phyloP scores from a whole-genome alignment of 2,797 vertebrate genomes.

The Bovichtus variegatus region DNA sequence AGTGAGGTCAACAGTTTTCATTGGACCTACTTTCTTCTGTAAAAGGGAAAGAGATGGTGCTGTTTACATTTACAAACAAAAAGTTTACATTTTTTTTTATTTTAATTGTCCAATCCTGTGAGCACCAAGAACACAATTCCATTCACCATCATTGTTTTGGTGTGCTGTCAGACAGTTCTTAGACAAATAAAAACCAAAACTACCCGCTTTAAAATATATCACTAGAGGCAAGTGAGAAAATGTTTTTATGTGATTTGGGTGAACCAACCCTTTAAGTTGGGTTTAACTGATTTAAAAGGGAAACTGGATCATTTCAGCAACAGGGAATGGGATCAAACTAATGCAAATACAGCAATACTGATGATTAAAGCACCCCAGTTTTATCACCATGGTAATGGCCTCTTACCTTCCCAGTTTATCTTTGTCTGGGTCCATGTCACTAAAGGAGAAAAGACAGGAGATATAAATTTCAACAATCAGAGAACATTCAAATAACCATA shows the following conservation, averaged over 20 bases:
- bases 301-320: background rate
- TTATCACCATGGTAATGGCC: background rate
- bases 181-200: background rate
- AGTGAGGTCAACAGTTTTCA: too few species aligned
- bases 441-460: conserved; percentile 69
- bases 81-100: too few species aligned
- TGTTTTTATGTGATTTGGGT: background rate
- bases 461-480: background rate
- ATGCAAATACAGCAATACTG: background rate
- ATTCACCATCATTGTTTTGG: background rate
- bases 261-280: background rate
- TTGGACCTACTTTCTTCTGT: too few species aligned
- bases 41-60: too few species aligned
- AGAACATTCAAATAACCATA: background rate
- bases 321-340: background rate
- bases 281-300: background rate
- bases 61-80: too few species aligned
- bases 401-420: conserved; percentile 96
- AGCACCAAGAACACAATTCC: background rate
- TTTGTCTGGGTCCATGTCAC: conserved; percentile 98
- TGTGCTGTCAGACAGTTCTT: background rate
- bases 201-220: background rate
- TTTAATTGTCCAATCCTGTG: too few species aligned
- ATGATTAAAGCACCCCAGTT: background rate
- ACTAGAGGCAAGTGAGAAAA: background rate